Evolutionary conservation across 2,888 invertebrate genomes (phyloP).

Genomic region (Yponomeuta sedellus): DNA sequence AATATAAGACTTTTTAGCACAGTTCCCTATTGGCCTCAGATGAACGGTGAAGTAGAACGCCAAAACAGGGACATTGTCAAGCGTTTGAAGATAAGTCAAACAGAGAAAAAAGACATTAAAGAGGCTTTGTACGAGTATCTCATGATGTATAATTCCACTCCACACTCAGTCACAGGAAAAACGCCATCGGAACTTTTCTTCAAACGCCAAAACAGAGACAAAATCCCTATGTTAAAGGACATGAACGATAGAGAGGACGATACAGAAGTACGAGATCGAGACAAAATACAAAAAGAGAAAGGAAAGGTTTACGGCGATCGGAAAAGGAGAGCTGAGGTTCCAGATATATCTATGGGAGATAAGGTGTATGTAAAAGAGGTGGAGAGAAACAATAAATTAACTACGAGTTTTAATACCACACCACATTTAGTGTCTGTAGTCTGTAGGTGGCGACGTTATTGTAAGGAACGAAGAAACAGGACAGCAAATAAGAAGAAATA

Average conservation of each 20-base stretch:
- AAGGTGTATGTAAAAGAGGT: conserved; percentile 21
- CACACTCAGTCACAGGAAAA: conserved; percentile 28
- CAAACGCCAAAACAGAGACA: conserved; percentile 30
- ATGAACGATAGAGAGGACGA: conserved; percentile 15
- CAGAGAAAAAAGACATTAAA: conserved; percentile 24
- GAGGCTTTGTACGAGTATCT: conserved; percentile 20
- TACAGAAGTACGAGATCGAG: conserved; percentile 21
- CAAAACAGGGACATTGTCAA: conserved; percentile 26
- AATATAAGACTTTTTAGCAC: conserved; percentile 16
- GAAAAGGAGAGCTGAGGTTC: conserved; percentile 20
- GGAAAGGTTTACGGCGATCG: conserved; percentile 23
- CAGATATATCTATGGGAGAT: conserved; percentile 18
- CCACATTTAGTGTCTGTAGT: conserved; percentile 18
- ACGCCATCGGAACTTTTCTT: conserved; percentile 23
- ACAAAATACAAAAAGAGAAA: conserved; percentile 22
- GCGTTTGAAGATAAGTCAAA: conserved; percentile 28
- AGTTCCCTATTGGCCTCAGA: conserved; percentile 19
- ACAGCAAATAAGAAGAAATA: conserved; percentile 20
- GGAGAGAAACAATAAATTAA: conserved; percentile 19
- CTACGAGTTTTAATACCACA: conserved; percentile 18
- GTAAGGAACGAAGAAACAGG: conserved; percentile 22
- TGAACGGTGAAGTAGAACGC: conserved; percentile 16
- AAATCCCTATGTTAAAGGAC: conserved; percentile 22
- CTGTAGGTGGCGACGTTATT: conserved; percentile 17
- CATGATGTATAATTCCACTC: conserved; percentile 30